Base-by-base conservation (phyloP, 1,140 invertebrate genomes). In the Aphelenchoides besseyi region DNA sequence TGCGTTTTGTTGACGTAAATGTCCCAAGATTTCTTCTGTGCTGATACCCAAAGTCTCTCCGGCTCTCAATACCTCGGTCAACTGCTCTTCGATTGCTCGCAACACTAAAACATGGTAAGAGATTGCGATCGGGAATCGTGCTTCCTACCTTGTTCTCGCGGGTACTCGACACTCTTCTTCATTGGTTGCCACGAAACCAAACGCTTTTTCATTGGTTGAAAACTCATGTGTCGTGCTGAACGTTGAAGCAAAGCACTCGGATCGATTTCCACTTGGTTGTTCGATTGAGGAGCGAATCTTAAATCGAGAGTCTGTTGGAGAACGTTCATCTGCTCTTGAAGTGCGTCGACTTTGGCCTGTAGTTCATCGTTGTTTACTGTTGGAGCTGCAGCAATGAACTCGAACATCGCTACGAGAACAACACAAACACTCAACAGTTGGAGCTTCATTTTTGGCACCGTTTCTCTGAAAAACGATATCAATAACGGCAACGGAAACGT, bases 1-100 rank as follows among this genome's bases (percentile, higher is more conserved):
- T 53, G 32, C 71, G 52, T 79, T 80, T 57, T 67, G 71, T 32
- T 37, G 41, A 23, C 78, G 53, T 23, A 78, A 69, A 73, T 78
- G 63, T 12, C 30, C 68, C 8, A 78, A 59, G 23, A 78, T 70
- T 28, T 81, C 68, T 28, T 78, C 78, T 0, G 76, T 61, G 12
- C 59, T 41, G 18, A 78, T 52, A 33, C 76, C 76, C 2, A 78
- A 48, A 3, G 61, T 75, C 61, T 80, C 74, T 2, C 76, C 76
- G 29, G 77, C 76, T 37, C 30, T 71, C 0, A 78, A 57, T 2
- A 77, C 66, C 36, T 69, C 76, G 23, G 66, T 32, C 28, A 78
- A 57, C 69, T 78, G 73, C 16, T 77, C 35, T 69, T 78, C 76
- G 30, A 78, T 79, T 1, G 53, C 69, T n/a, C 69, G 75, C n/a